Evolutionary conservation across 2,113 vertebrate genomes (phyloP), one percentile per base, ranked within the genome.

Genomic region (Grallaria varia): DNA sequence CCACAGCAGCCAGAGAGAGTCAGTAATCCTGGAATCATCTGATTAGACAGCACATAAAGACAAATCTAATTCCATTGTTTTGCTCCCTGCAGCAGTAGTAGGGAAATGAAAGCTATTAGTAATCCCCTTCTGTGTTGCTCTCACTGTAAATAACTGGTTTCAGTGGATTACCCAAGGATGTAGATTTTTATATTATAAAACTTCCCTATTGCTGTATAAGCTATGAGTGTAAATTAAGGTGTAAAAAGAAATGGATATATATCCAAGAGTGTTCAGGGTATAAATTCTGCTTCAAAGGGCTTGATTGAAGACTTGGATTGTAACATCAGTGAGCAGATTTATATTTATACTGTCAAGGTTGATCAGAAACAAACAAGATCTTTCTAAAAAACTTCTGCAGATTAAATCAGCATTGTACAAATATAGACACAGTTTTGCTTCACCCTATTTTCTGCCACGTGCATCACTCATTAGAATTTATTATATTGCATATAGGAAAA

Each of bases 11-110:
- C 77, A 71, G 75, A 78, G 33, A 68, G 31, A 92, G 37, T 49
- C 62, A 49, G 31, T 88, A 93, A 92, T 95, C 89, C 80, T 94
- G 66, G 49, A 86, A 67, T 77, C 56, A 80, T 82, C 83, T 64
- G 58, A 77, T 93, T 68, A 83, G 58, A 68, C 80, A 69, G 53
- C 58, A 74, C 31, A 69, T 68, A 94, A 88, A 92, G 42, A 52
- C 84, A 89, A 94, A 67, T 78, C 47, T 90, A 67, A 85, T 87
- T 95, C 82, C 68, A 83, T 93, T 91, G 66, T 94, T 97, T 94
- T 81, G 42, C 79, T 92, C 76, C 91, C 90, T 75, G 67, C 76
- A 84, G 86, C 63, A 68, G 44, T 19, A 50, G 75, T 50, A 91
- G 50, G 60, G 63, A 91, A 94, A 92, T 27, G 30, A 95, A 96